phyloP scores from a whole-genome alignment of 2,113 vertebrate genomes.

The Bubo scandiacus region DNA sequence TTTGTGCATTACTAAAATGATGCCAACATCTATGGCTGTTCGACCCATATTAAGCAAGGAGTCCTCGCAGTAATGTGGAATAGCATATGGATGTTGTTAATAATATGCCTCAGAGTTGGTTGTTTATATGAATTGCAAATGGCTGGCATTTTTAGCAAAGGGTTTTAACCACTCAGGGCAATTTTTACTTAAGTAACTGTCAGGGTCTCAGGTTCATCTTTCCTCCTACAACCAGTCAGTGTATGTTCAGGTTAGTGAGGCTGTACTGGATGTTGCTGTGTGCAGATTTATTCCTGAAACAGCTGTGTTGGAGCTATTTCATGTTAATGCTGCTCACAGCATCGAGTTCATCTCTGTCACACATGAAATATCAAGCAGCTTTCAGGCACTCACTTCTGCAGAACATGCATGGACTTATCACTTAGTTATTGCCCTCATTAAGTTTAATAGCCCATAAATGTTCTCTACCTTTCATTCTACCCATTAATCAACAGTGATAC shows the following conservation, averaged over 20 bases:
- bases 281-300: not conserved
- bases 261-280: not conserved
- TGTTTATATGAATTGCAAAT: slow-evolving; percentile 6
- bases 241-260: not conserved
- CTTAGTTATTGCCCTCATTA: not conserved
- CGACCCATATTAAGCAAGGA: not conserved
- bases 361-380: not conserved
- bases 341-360: not conserved
- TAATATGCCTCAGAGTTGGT: not conserved
- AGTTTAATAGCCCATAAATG: not conserved
- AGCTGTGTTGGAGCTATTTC: not conserved
- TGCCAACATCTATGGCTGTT: not conserved
- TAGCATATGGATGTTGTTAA: not conserved
- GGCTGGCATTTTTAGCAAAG: not conserved
- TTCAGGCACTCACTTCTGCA: not conserved
- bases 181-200: not conserved
- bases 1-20: not conserved
- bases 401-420: not conserved
- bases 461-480: not conserved
- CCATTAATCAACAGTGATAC: not conserved
- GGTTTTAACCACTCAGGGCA: not conserved
- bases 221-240: not conserved
- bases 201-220: not conserved
- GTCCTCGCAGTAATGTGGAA: not conserved
- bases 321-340: not conserved